phyloP scores from a whole-genome alignment of 2,888 invertebrate species.

The Spilosoma lubricipeda region DNA sequence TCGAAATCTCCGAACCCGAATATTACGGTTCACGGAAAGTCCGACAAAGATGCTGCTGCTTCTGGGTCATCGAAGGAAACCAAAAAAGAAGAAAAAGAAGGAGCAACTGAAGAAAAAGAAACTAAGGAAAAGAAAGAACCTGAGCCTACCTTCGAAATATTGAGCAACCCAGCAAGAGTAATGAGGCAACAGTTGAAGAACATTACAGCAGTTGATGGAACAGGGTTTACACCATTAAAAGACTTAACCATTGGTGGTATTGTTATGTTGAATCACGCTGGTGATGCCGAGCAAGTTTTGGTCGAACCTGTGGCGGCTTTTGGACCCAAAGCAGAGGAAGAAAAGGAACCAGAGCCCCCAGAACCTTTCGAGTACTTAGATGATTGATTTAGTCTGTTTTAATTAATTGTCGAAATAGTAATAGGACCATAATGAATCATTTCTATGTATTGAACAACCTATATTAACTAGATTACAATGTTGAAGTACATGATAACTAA shows the following conservation, averaged over 20 bases:
- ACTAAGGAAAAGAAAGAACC: conserved; percentile 91
- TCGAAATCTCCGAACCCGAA: conserved; percentile 82
- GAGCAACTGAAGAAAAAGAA: conserved; percentile 72
- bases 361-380: conserved; percentile 99
- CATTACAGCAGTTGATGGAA: conserved; percentile 92
- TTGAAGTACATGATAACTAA: conserved; percentile 69
- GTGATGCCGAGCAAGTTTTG: conserved; percentile 92
- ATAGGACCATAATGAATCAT: conserved; percentile 62
- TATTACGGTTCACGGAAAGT: conserved; percentile 82
- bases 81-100: conserved; percentile 82
- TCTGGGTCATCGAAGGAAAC: conserved; percentile 79
- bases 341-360: conserved; percentile 98
- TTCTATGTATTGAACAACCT: conserved; percentile 69
- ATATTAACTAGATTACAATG: conserved; percentile 63
- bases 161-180: conserved; percentile 97
- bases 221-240: conserved; percentile 94
- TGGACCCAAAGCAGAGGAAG: conserved; percentile 96
- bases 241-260: conserved; percentile 98
- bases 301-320: conserved; percentile 97
- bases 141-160: conserved; percentile 96
- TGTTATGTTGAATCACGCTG: conserved; percentile 95
- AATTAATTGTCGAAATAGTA: conserved; percentile 58
- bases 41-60: conserved; percentile 71
- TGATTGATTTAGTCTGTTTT: conserved; percentile 84
- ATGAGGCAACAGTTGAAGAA: conserved; percentile 96